A percentile compares a stretch with the other conserved stretches of the same genome.
Evolutionary conservation across 2,797 vertebrate species (phyloP).

Genomic region (Bovichtus diacanthus): DNA sequence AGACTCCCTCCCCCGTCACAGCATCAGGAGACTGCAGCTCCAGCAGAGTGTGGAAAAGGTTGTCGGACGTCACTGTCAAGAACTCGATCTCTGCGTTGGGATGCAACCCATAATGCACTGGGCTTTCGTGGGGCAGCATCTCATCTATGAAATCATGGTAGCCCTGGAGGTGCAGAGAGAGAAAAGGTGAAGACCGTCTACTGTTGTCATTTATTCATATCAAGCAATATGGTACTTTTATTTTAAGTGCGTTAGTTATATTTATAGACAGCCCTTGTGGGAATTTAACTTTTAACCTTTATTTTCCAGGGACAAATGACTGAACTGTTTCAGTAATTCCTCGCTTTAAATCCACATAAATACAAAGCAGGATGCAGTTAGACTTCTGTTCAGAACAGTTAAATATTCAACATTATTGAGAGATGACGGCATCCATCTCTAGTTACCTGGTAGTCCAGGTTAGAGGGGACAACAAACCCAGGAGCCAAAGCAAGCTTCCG

Average conservation of each 20-base stretch:
- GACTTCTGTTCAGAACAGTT: neutral
- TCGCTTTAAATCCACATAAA: neutral
- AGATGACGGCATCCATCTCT: neutral
- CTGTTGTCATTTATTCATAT: neutral
- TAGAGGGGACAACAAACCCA: slow-evolving; percentile 85
- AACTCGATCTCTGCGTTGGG: slow-evolving; percentile 88
- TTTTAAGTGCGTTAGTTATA: neutral
- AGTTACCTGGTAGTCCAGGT: slow-evolving; percentile 84
- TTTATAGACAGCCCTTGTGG: neutral
- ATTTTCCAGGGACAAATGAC: neutral
- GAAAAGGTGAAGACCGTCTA: neutral
- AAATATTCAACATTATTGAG: neutral
- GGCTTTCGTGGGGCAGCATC: slow-evolving; percentile 85
- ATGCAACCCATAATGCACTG: slow-evolving; percentile 85
- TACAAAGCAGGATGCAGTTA: neutral
- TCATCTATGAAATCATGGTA: slow-evolving; percentile 87
- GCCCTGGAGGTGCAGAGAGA: slow-evolving; percentile 66
- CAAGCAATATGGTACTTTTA: neutral
- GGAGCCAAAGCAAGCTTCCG: slow-evolving; percentile 84
- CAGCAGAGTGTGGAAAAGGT: slow-evolving; percentile 86
- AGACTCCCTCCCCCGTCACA: slow-evolving; percentile 82
- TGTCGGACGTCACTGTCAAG: slow-evolving; percentile 86
- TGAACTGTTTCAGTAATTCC: neutral
- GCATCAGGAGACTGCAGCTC: slow-evolving; percentile 87
- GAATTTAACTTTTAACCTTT: neutral